Base-by-base conservation (phyloP, 2,113 vertebrate species). In the Spilogale gracilis region DNA sequence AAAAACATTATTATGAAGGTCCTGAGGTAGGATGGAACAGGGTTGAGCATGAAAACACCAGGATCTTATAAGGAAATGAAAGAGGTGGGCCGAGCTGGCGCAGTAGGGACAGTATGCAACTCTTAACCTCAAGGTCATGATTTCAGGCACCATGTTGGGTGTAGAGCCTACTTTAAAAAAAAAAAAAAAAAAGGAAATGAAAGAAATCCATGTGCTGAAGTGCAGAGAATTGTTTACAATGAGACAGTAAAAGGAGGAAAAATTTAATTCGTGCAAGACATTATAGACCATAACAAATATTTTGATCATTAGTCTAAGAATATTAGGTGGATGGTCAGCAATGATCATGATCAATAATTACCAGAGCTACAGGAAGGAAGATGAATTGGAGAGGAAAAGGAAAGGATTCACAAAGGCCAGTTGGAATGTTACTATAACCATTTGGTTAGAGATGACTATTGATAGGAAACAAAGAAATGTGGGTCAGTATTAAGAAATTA, bases 301-400 rank as follows among this genome's bases (percentile, higher is more conserved):
- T 95, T 81, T 92, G 30, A 78, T 84, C 20, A 61, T 92, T 67
- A 96, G 78, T 56, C 32, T 97, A 60, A 97, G 7, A 97, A 38
- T 54, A 89, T 16, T 45, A 54, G 11, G 58, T 85, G 1, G 27
- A 58, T 76, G 56, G 56, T 45, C 23, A 96, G 78, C 3, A 54
- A 61, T 83, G 30, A 50, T 21, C n/a, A 58, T 90, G 48, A 65
- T 45, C 17, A 95, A 81, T 2, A 60, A 60, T 82, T 30, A 50
- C 10, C 86, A 60, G 5, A 71, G 74, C 45, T 95, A 82, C 5
- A 87, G 14, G 38, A 65, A 86, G 38, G 56, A 90, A 43, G 85
- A 93, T 45, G 56, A 95, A 93, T 3, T 74, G 52, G 89, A 63
- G 38, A 73, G 63, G 23, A 71, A 74, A 94, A 63, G n/a, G 56